Evolutionary conservation across 2,797 vertebrate species (phyloP), one percentile per base, ranked within the genome.

Genomic region (Hephaestus fuliginosus): DNA sequence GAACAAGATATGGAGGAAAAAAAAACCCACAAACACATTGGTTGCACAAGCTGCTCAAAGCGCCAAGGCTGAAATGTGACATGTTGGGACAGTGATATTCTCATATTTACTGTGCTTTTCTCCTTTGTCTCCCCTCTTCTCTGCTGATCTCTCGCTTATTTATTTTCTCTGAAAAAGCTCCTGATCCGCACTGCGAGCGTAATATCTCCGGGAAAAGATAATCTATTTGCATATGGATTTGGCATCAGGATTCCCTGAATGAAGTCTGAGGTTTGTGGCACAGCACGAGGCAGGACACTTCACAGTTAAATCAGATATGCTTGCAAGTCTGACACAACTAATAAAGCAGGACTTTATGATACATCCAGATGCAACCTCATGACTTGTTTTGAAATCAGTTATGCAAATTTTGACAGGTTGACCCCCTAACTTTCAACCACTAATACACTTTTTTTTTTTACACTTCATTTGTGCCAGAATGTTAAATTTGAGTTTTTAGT

Each of bases 371-470:
- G 49, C 68, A 81, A 69, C 74, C 52, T 86, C 66, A 63, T 82
- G 78, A 52, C 65, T 85, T 78, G 33, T 84, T 85, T 82, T 83
- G 58, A 78, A 74, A 90, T 91, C 91, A 89, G 92, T 92, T 92
- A 95, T 95, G 92, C 93, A 95, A 94, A 95, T 94, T 56, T 30
- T 74, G 76, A 80, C 63, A 83, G 74, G 71, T 52, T 87, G 87
- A 90, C 83, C 89, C 76, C 30, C 20, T 73, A 60, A 74, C 76
- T 70, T 74, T 44, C 66, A 78, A 80, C 70, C 73, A 85, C 75
- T 69, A 72, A 81, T 41, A 43, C 70, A 80, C 69, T 74, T 77
- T 82, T 25, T 82, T 25, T 25, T 25, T 25, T 25, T 25, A 25
- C 25, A 25, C 25, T 25, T 64, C 61, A 82, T 69, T 76, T 74